Conservation (phyloP, 2,888 invertebrate species). For the Deilephila elpenor region DNA sequence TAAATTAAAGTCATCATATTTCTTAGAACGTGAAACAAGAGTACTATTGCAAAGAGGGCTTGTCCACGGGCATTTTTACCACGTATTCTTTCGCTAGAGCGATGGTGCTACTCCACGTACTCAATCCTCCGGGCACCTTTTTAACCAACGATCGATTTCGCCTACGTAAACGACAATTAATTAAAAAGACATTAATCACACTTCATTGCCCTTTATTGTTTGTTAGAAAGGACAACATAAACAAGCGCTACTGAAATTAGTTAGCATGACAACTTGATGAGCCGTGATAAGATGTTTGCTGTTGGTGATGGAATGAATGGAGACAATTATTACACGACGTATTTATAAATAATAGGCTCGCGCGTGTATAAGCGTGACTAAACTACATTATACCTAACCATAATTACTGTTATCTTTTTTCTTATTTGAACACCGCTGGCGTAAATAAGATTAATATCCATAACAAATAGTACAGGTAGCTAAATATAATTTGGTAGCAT, state of each 20-base stretch:
- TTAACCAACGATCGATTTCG: not conserved
- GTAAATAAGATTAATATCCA: too few relatives aligned
- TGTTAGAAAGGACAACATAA: not conserved
- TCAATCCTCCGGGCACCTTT: not conserved
- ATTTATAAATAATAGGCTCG: too few relatives aligned
- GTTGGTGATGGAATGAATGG: not conserved
- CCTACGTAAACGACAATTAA: constrained; percentile 2
- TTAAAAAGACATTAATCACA: constrained; percentile 6
- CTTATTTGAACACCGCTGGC: too few relatives aligned
- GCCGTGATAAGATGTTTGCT: not conserved
- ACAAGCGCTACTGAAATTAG: not conserved
- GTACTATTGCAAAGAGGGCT: not conserved
- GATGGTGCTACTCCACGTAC: not conserved
- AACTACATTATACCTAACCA: too few relatives aligned
- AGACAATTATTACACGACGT: not conserved
- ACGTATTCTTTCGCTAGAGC: not conserved
- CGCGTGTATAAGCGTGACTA: too few relatives aligned
- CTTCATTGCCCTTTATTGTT: constrained; percentile 2
- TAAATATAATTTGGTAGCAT: too few relatives aligned
- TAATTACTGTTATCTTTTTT: too few relatives aligned
- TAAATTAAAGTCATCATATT: not conserved
- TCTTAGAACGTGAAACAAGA: not conserved
- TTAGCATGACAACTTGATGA: not conserved
- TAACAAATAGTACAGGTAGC: too few relatives aligned
- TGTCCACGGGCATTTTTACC: not conserved